phyloP scores from a whole-genome alignment of 2,113 vertebrate species.

The Todiramphus saurophagus region DNA sequence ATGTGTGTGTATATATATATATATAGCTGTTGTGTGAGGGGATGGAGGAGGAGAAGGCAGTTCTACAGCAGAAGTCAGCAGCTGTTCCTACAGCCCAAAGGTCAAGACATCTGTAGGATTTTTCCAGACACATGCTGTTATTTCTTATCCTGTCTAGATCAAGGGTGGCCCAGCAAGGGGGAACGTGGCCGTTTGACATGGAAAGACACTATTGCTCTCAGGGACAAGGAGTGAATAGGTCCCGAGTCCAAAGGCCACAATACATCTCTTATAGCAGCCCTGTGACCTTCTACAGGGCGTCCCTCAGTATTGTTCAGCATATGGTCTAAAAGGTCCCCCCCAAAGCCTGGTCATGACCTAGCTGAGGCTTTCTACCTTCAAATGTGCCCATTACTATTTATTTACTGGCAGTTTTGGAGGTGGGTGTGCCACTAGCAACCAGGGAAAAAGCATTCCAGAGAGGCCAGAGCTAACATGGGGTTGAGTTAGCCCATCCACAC shows the following conservation, averaged over 20 bases:
- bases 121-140: accelerated
- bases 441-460: background rate
- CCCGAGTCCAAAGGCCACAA: background rate
- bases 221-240: background rate
- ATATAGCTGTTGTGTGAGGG: too few species aligned
- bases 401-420: background rate
- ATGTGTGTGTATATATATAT: background rate
- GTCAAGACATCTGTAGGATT: background rate
- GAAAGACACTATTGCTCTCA: background rate
- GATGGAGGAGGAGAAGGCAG: background rate
- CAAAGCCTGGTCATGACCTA: accelerated
- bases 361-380: background rate
- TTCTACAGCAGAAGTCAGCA: background rate
- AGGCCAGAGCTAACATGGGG: accelerated
- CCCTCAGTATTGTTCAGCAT: too few species aligned
- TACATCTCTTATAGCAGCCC: accelerated
- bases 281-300: background rate
- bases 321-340: background rate
- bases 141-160: background rate
- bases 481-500: background rate
- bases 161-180: background rate
- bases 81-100: background rate
- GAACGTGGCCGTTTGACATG: background rate
- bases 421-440: accelerated
- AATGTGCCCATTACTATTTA: accelerated